These are phyloP conservation scores for Philopedon plagiatum DNA, from an alignment of 2,888 invertebrate species.

Conservation along the genomic window DNA sequence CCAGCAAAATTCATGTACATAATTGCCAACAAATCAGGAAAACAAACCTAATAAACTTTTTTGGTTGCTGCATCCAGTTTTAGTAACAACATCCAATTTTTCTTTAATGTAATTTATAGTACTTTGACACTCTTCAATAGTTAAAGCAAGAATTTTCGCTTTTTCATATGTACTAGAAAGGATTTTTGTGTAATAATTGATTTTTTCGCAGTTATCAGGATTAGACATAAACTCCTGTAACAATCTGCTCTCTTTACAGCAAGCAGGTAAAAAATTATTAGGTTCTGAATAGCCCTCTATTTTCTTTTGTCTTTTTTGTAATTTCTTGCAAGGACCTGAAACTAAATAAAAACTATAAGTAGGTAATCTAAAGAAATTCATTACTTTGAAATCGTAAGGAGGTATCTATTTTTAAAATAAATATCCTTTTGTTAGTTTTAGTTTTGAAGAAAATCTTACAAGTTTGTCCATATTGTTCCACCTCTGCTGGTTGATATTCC, in stretches of 20 bases:
- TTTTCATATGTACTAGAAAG: conserved; percentile 58
- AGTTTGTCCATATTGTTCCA: conserved; percentile 35
- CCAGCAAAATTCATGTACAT: too few relatives aligned
- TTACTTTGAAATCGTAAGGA: too few relatives aligned
- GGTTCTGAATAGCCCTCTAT: too few relatives aligned
- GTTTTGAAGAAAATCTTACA: too few relatives aligned
- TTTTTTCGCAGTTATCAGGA: conserved; percentile 15
- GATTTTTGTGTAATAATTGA: conserved; percentile 50
- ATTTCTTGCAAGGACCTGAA: too few relatives aligned
- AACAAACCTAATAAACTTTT: neutral
- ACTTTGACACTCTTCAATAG: conserved; percentile 61
- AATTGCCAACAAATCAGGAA: neutral
- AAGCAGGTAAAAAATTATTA: neutral
- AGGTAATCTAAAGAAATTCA: too few relatives aligned
- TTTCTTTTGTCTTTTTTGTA: too few relatives aligned
- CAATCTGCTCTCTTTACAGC: neutral
- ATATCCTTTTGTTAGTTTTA: too few relatives aligned
- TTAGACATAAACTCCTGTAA: neutral
- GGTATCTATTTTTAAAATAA: too few relatives aligned
- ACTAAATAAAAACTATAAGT: too few relatives aligned
- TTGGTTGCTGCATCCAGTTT: conserved; percentile 12
- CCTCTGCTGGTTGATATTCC: neutral
- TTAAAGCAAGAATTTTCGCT: conserved; percentile 58
- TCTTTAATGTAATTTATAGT: conserved; percentile 60
- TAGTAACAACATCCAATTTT: conserved; percentile 51